These are phyloP conservation scores for Gortyna flavago DNA, from an alignment of 2,888 invertebrate genomes.

Conservation along the genomic window DNA sequence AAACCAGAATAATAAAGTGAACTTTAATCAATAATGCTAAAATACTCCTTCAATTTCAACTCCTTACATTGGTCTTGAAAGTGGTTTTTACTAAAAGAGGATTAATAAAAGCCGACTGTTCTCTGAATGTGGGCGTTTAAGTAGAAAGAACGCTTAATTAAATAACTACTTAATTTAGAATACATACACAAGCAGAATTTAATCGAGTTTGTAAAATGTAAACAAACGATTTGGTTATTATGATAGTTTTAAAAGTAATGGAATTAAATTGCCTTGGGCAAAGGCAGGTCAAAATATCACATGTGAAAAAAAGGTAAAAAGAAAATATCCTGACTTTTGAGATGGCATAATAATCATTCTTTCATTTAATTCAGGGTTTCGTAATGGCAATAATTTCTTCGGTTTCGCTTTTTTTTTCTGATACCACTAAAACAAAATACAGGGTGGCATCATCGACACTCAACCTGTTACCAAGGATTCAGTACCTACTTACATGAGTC, in stretches of 20 bases:
- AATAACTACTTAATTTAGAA: not conserved
- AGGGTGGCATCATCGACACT: no score
- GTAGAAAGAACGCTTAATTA: not conserved
- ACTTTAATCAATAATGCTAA: not conserved
- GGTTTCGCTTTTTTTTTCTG: not conserved
- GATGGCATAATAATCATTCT: not conserved
- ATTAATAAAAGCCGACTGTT: not conserved
- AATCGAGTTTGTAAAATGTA: slow-evolving; percentile 6
- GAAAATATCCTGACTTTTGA: not conserved
- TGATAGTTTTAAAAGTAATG: not conserved
- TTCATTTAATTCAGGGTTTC: not conserved
- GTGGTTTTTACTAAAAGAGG: slow-evolving; percentile 24
- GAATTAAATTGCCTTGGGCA: not conserved
- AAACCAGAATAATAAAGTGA: not conserved
- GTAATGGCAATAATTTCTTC: not conserved
- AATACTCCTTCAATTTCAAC: slow-evolving; percentile 2
- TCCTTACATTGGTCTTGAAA: not conserved
- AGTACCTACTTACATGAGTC: no score
- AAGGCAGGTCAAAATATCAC: not conserved
- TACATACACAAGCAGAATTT: not conserved
- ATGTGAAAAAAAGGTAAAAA: not conserved
- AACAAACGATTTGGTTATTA: slow-evolving; percentile 12
- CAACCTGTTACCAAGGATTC: no score
- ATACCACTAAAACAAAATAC: not conserved
- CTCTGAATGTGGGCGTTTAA: slow-evolving; percentile 7